Conservation (phyloP, 2,797 vertebrate genomes). For the Tamandua tetradactyla region DNA sequence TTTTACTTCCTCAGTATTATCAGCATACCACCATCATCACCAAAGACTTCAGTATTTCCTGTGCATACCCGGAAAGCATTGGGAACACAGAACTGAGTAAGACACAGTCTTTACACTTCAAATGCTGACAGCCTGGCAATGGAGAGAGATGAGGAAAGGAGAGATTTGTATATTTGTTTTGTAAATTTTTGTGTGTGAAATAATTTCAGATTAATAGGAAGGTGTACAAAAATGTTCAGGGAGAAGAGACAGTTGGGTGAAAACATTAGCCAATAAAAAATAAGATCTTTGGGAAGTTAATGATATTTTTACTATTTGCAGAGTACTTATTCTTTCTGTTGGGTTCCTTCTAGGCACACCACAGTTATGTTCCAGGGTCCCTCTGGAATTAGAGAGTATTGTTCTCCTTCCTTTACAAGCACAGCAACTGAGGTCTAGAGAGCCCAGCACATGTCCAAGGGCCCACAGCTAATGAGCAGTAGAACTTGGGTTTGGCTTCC, state of each 20-base stretch:
- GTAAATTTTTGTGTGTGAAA: background rate
- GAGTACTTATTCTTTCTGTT: background rate
- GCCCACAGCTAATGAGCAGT: no score
- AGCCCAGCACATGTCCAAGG: background rate
- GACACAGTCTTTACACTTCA: background rate
- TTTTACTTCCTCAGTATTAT: background rate
- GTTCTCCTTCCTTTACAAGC: background rate
- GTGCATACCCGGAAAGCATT: rapidly evolving
- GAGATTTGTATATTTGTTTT: background rate
- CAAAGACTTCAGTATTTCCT: background rate
- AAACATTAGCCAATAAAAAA: background rate
- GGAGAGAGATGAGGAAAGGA: background rate
- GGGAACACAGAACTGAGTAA: background rate
- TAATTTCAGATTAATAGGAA: background rate
- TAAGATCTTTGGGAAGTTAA: background rate
- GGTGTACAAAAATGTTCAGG: background rate
- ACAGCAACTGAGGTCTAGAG: background rate
- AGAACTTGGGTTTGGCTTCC: no score
- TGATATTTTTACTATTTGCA: background rate
- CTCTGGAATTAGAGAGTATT: background rate
- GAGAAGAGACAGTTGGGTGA: background rate
- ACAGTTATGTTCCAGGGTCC: background rate
- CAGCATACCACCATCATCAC: no score
- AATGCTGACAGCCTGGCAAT: no score
- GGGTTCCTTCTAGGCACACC: background rate